These are phyloP conservation scores for Synanthedon tipuliformis DNA, from an alignment of 2,888 invertebrate species.

Conservation along the genomic window DNA sequence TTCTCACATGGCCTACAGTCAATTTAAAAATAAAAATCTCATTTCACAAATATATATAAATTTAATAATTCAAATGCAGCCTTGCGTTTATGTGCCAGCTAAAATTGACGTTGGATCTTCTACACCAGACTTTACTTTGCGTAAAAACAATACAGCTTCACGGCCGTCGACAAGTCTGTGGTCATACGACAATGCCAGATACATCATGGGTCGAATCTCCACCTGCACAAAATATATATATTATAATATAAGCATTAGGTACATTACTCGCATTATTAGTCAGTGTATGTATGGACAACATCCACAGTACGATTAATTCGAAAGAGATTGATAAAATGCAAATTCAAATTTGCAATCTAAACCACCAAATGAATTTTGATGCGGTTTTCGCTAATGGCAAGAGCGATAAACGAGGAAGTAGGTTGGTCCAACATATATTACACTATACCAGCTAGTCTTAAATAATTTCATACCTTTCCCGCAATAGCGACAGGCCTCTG, in stretches of 20 bases:
- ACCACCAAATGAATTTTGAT: no score
- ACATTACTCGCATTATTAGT: neutral
- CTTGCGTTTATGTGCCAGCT: conserved; percentile 82
- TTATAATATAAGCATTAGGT: neutral
- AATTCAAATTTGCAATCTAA: no score
- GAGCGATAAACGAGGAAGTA: no score
- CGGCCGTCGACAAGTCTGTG: conserved; percentile 98
- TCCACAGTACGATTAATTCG: neutral
- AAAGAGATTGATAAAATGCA: neutral
- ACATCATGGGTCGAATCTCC: conserved; percentile 99
- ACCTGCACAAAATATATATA: conserved; percentile 74
- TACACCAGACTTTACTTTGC: conserved; percentile 94
- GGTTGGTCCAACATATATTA: no score
- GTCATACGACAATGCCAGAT: conserved; percentile 97
- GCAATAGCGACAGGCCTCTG: conserved; percentile 93
- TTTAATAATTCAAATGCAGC: no score
- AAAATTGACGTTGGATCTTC: conserved; percentile 96
- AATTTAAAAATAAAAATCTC: no score
- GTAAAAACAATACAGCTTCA: conserved; percentile 96
- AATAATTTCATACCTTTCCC: conserved; percentile 79
- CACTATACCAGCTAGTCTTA: no score
- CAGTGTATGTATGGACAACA: neutral
- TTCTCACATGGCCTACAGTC: no score
- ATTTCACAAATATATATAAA: no score
- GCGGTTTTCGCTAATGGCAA: no score